Conservation (phyloP, 2,888 invertebrate genomes). For the Herminia tarsipennalis region DNA sequence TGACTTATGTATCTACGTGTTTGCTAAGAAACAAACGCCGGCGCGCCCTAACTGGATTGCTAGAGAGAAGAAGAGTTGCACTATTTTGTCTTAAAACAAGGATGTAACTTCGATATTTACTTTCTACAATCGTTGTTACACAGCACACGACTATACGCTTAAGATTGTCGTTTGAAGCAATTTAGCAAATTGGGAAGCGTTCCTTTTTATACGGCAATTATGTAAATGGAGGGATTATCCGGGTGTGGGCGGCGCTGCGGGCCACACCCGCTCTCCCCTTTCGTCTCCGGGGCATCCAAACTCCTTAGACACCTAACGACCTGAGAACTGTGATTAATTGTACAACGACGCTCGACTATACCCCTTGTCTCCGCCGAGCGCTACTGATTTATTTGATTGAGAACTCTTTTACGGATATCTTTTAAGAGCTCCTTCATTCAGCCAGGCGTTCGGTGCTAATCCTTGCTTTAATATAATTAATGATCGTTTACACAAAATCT, state of each 20-base stretch:
- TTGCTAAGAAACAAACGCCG: no score
- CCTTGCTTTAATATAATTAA: constrained; percentile 43
- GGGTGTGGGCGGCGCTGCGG: constrained; percentile 76
- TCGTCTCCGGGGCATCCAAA: constrained; percentile 67
- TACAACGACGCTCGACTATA: constrained; percentile 55
- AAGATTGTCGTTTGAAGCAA: constrained; percentile 80
- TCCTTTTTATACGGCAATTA: constrained; percentile 86
- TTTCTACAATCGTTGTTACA: no score
- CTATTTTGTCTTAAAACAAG: no score
- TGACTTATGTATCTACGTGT: no score
- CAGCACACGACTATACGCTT: constrained; percentile 51
- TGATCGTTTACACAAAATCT: constrained; percentile 20
- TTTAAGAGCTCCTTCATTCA: constrained; percentile 61
- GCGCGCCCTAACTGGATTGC: no score
- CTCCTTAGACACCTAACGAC: constrained; percentile 74
- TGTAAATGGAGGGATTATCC: constrained; percentile 86
- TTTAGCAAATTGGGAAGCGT: constrained; percentile 85
- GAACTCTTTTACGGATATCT: constrained; percentile 68
- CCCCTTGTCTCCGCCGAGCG: constrained; percentile 61
- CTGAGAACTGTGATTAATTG: constrained; percentile 81
- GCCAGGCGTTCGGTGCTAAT: constrained; percentile 42
- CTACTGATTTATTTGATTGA: constrained; percentile 78
- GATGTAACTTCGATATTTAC: no score
- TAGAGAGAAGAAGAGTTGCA: no score
- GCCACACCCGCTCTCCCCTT: constrained; percentile 77